A percentile compares a stretch with the other conserved stretches of the same genome.
Conservation (phyloP, 2,797 vertebrate species). For the Poeciliopsis presidionis region DNA sequence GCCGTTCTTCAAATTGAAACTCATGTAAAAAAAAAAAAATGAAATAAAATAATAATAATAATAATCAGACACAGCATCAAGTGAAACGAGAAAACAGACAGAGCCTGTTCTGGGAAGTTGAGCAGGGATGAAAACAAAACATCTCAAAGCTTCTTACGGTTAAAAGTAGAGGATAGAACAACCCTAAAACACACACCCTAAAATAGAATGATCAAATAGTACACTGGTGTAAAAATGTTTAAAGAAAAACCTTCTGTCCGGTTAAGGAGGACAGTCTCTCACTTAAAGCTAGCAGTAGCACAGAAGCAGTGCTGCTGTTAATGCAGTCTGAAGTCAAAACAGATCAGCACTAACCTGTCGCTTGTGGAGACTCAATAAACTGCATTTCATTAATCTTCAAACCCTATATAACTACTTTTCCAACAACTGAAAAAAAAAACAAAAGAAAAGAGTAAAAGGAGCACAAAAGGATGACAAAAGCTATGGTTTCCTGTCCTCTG, state of each 20-base stretch:
- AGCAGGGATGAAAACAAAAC: neutral
- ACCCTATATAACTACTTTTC: neutral
- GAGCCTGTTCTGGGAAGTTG: neutral
- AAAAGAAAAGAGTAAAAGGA: neutral
- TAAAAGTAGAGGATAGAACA: neutral
- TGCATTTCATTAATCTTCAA: neutral
- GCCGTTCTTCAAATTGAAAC: neutral
- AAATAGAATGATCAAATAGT: no score
- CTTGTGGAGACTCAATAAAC: neutral
- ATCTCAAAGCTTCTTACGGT: neutral
- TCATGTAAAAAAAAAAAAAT: neutral
- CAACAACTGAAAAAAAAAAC: neutral
- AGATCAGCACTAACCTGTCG: neutral
- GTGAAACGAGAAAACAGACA: neutral
- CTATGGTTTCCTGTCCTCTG: constrained; percentile 25
- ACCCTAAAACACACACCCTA: neutral
- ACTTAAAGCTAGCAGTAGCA: neutral
- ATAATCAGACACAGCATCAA: neutral
- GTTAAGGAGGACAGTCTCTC: neutral
- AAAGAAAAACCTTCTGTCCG: neutral
- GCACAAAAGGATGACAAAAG: neutral
- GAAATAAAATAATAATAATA: neutral
- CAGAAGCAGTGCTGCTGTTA: neutral
- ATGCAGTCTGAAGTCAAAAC: neutral
- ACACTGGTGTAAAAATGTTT: neutral